A percentile compares a stretch with the other conserved stretches of the same genome.
These are phyloP conservation scores for Mimachlamys varia DNA, from an alignment of 2,888 invertebrate species.

Conservation along the genomic window DNA sequence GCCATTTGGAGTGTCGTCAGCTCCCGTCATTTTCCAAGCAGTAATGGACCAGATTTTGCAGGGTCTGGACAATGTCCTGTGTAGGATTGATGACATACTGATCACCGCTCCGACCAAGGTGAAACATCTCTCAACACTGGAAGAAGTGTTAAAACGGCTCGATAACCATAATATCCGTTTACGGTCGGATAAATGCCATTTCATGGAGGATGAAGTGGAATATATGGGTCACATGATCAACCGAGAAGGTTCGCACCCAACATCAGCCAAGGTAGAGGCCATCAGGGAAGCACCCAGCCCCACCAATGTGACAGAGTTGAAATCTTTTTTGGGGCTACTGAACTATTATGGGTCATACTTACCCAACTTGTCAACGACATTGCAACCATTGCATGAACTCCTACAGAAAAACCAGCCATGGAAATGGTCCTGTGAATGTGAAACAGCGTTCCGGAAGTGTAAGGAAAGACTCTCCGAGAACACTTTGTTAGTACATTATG, in stretches of 20 bases:
- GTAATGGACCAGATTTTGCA: slow-evolving; percentile 54
- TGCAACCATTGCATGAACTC: not conserved
- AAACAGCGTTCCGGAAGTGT: not conserved
- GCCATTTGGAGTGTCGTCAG: slow-evolving; percentile 53
- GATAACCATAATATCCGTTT: slow-evolving; percentile 47
- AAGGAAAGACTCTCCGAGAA: not conserved
- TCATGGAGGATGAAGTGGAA: slow-evolving; percentile 46
- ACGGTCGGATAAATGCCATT: slow-evolving; percentile 44
- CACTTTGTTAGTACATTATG: not conserved
- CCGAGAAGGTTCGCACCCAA: slow-evolving; percentile 51
- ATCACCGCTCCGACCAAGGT: slow-evolving; percentile 50
- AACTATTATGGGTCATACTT: slow-evolving; percentile 53
- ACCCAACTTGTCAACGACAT: slow-evolving; percentile 48
- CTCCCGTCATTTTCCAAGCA: slow-evolving; percentile 55
- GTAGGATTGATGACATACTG: slow-evolving; percentile 52
- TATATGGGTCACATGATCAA: slow-evolving; percentile 54
- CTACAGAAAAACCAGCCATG: not conserved
- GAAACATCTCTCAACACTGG: slow-evolving; percentile 44
- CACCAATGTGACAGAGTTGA: slow-evolving; percentile 50
- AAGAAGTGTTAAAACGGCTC: slow-evolving; percentile 47
- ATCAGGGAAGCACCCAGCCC: slow-evolving; percentile 50
- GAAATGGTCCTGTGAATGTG: not conserved
- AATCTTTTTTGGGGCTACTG: slow-evolving; percentile 52
- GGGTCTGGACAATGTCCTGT: slow-evolving; percentile 45
- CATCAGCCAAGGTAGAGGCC: slow-evolving; percentile 46